Conservation (phyloP, 2,888 invertebrate species). For the Cheilosia vulpina region DNA sequence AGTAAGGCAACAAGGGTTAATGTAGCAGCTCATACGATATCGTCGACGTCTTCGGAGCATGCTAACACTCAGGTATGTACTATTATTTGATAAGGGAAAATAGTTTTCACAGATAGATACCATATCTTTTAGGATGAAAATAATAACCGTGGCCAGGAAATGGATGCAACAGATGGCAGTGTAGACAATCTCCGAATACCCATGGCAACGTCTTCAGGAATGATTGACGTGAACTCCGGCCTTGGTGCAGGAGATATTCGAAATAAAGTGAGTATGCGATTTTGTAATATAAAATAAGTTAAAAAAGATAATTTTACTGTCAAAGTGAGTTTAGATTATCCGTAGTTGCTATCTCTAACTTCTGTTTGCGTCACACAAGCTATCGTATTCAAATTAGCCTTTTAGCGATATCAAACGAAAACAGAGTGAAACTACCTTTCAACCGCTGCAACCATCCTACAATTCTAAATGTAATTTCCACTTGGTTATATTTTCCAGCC, state of each 20-base stretch:
- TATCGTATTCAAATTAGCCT: no score
- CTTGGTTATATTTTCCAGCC: slow-evolving; percentile 65
- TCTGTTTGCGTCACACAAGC: no score
- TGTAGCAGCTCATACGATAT: slow-evolving; percentile 67
- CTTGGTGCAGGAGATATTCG: slow-evolving; percentile 66
- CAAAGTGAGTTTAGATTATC: no score
- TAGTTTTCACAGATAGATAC: not conserved
- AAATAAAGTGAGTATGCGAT: slow-evolving; percentile 52
- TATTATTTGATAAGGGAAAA: not conserved
- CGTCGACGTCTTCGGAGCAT: slow-evolving; percentile 71
- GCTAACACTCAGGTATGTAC: slow-evolving; percentile 58
- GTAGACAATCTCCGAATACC: slow-evolving; percentile 71
- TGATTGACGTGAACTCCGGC: slow-evolving; percentile 76
- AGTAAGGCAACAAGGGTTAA: slow-evolving; percentile 82
- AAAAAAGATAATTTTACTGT: no score
- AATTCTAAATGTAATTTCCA: not conserved
- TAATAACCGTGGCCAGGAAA: slow-evolving; percentile 80
- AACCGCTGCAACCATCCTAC: no score
- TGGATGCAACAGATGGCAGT: slow-evolving; percentile 63
- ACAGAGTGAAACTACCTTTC: no score
- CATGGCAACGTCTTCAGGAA: slow-evolving; percentile 75
- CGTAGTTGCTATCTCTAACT: not conserved
- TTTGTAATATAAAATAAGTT: no score
- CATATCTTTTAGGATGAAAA: slow-evolving; percentile 79
- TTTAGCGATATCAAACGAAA: not conserved